A percentile compares a stretch with the other conserved stretches of the same genome.
Conservation (phyloP, 92 coral and sea anemone species). For the Pocillopora grandis region DNA sequence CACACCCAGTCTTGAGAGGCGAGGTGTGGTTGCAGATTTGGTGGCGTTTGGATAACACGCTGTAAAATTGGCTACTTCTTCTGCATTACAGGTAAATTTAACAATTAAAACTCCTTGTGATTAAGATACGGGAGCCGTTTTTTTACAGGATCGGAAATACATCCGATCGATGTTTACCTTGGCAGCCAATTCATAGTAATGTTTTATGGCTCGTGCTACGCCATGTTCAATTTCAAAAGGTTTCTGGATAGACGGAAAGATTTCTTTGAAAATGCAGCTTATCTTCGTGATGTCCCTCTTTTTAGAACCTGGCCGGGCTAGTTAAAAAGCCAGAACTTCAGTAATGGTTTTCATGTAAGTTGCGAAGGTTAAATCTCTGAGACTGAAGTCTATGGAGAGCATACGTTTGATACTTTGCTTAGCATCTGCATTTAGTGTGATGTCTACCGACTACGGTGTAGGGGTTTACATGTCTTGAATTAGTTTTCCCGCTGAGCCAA, state of each 20-base stretch:
- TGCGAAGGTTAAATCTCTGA: background rate
- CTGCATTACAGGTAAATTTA: conserved; percentile 23
- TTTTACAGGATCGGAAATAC: background rate
- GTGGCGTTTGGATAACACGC: background rate
- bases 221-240: conserved; percentile 29
- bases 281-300: background rate
- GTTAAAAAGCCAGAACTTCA: background rate
- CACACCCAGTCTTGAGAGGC: conserved; percentile 29
- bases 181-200: background rate
- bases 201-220: background rate
- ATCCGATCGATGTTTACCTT: background rate
- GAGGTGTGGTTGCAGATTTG: conserved; percentile 34
- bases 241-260: background rate
- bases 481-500: too few relatives aligned
- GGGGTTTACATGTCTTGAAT: too few relatives aligned
- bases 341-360: background rate
- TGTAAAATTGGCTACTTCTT: background rate
- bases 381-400: background rate
- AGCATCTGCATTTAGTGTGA: too few relatives aligned
- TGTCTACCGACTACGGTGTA: too few relatives aligned
- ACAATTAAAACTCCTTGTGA: too few relatives aligned
- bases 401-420: too few relatives aligned
- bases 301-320: background rate
- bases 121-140: background rate
- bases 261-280: background rate